Percentiles rank a stretch among this genome's conserved stretches.
These are phyloP conservation scores for Dicranocentrus wangi DNA, from an alignment of 2,888 invertebrate genomes.

Conservation along the genomic window DNA sequence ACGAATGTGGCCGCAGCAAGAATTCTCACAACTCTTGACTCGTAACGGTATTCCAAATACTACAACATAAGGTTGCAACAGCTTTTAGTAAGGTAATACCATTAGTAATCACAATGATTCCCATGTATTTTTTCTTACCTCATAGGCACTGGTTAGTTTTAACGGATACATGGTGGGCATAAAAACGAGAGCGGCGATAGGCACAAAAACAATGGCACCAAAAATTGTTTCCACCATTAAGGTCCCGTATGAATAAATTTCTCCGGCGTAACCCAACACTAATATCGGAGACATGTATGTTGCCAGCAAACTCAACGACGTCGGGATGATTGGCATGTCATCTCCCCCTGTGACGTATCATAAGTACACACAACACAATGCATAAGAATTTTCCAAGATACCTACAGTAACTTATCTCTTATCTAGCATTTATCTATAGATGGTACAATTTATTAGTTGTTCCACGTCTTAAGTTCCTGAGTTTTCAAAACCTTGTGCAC, in stretches of 20 bases:
- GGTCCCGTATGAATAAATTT: not conserved
- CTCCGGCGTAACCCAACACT: constrained; percentile 69
- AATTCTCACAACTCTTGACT: constrained; percentile 63
- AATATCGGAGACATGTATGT: constrained; percentile 71
- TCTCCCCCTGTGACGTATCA: too few species aligned
- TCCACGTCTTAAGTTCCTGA: too few species aligned
- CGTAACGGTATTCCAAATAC: constrained; percentile 70
- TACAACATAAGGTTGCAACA: constrained; percentile 19
- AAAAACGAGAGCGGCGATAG: not conserved
- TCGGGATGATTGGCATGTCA: constrained; percentile 69
- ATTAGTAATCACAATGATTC: too few species aligned
- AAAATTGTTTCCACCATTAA: not conserved
- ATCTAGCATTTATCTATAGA: too few species aligned
- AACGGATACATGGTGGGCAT: not conserved
- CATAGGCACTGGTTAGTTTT: constrained; percentile 67
- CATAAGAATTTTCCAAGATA: constrained; percentile 1
- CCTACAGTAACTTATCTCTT: too few species aligned
- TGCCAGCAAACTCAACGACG: constrained; percentile 67
- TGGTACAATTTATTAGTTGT: too few species aligned
- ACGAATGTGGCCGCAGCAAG: constrained; percentile 68
- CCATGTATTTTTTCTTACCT: constrained; percentile 52
- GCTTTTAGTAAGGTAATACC: too few species aligned
- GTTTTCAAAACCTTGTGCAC: not conserved
- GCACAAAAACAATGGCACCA: not conserved
- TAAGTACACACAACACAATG: too few species aligned